These are phyloP conservation scores for Neotoxoptera formosana DNA, from an alignment of 1,140 invertebrate genomes.

Conservation along the genomic window DNA sequence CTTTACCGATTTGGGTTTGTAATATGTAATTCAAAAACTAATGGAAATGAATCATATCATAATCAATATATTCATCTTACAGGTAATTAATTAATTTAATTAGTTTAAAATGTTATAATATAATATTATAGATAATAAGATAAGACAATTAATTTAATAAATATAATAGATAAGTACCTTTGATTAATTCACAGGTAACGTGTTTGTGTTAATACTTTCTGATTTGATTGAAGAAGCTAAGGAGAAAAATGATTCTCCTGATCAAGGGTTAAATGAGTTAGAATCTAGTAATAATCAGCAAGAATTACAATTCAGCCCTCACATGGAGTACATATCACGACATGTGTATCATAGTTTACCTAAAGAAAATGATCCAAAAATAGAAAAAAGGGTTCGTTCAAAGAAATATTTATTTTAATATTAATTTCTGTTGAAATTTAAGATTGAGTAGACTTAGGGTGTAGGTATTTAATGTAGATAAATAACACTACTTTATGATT, in stretches of 20 bases:
- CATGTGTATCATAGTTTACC: constrained; percentile 81
- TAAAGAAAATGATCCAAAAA: constrained; percentile 58
- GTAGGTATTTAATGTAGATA: too few relatives aligned
- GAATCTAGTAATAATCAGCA: constrained; percentile 1
- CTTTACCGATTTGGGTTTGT: constrained; percentile 86
- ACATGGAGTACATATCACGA: constrained; percentile 84
- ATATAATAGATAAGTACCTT: background rate
- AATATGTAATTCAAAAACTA: constrained; percentile 72
- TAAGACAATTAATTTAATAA: background rate
- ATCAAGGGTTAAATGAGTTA: background rate
- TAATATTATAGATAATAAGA: too few relatives aligned
- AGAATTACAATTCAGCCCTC: constrained; percentile 71
- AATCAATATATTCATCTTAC: constrained; percentile 88
- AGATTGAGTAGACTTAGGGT: too few relatives aligned
- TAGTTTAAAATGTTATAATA: background rate
- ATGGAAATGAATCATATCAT: constrained; percentile 64
- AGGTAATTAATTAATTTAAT: constrained; percentile 68
- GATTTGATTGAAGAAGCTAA: constrained; percentile 68
- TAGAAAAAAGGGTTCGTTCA: constrained; percentile 69
- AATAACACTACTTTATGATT: too few relatives aligned
- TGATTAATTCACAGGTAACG: constrained; percentile 78
- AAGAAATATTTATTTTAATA: background rate
- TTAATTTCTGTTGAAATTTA: background rate
- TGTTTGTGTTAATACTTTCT: constrained; percentile 88
- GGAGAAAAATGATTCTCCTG: constrained; percentile 22